Evolutionary conservation across 2,113 vertebrate species (phyloP), one percentile per base, ranked within the genome.

Genomic region (Lamprotornis superbus): DNA sequence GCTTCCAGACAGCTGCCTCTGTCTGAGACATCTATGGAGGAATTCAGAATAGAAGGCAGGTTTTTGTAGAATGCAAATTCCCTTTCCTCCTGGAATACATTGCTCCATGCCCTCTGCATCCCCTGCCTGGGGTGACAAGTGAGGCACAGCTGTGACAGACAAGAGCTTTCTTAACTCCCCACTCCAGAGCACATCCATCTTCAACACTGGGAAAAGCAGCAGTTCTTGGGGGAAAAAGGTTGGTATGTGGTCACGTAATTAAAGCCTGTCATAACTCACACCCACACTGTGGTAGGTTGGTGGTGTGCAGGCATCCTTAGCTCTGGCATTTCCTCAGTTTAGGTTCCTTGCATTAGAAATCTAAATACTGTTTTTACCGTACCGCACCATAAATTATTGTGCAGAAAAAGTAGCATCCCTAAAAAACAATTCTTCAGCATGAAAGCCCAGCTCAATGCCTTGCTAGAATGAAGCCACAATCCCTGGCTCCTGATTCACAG

Each of bases 191-290:
- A 73, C 71, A 93, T 67, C 47, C 50, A 55, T 78, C 76, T 83
- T 53, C 84, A 84, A 19, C 55, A 39, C 59, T 56, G n/a, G 27
- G 49, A 87, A 87, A 67, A 35, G 50, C 56, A 84, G 39, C 77
- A 94, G 64, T 16, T 84, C 73, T 61, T 73, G 17, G 28, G n/a
- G 14, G 24, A 40, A 85, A 78, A 87, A 63, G 68, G 57, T 64
- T 52, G 28, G 39, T 59, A 77, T 89, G 86, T 40, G 92, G 86
- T 93, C 94, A 92, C 15, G 83, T 80, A 97, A 97, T 94, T 86
- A 86, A 94, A 90, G 90, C 11, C 71, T 83, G 90, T 61, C 68
- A 24, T 81, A 92, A 90, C 33, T 96, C 67, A 96, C 82, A 93
- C 67, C 61, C 95, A 68, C 75, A 11, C 17, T 95, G 96, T 20